Conservation (phyloP, 2,888 invertebrate genomes). For the Galerucella calmariensis region DNA sequence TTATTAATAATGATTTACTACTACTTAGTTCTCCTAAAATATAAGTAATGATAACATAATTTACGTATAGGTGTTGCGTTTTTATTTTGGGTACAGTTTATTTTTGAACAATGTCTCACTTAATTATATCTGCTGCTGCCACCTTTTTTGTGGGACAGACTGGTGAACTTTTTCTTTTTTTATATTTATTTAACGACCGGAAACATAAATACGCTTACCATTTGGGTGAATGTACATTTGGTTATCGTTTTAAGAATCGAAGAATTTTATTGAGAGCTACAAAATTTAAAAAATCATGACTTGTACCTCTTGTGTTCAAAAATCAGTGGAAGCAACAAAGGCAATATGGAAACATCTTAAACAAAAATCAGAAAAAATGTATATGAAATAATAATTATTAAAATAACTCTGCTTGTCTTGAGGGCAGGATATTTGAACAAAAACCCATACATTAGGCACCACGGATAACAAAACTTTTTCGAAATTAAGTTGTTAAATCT, state of each 20-base stretch:
- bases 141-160: slow-evolving; percentile 27
- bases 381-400: background rate
- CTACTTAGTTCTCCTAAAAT: no score
- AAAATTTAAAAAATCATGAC: background rate
- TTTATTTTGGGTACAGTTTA: background rate
- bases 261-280: background rate
- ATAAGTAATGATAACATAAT: no score
- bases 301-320: no score
- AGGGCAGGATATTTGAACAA: slow-evolving; percentile 14
- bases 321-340: no score
- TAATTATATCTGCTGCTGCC: slow-evolving; percentile 17
- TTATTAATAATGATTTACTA: no score
- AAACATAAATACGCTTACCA: slow-evolving; percentile 43
- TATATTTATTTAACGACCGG: slow-evolving; percentile 45
- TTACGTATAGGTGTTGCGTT: background rate
- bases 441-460: slow-evolving; percentile 16
- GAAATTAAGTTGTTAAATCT: slow-evolving; percentile 45
- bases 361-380: background rate
- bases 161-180: slow-evolving; percentile 35
- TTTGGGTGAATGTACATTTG: slow-evolving; percentile 44
- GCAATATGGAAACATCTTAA: background rate
- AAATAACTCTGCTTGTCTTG: slow-evolving; percentile 9
- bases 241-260: slow-evolving; percentile 2
- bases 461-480: slow-evolving; percentile 18
- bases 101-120: slow-evolving; percentile 10